Evolutionary conservation across 2,113 vertebrate species (phyloP), one percentile per base, ranked within the genome.

Genomic region (Xyrauchen texanus): DNA sequence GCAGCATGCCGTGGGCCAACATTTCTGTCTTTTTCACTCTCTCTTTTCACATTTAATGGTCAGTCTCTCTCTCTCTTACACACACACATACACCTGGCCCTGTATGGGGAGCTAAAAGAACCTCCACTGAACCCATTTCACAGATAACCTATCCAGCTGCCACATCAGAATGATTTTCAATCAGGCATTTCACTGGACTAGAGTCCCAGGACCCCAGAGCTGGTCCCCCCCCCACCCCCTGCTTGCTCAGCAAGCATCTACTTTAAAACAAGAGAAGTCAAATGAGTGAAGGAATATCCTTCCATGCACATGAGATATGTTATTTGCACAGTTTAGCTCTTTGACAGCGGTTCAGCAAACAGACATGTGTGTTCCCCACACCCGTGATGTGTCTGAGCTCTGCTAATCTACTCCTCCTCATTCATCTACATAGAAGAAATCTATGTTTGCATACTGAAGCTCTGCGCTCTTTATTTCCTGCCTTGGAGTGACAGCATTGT

Each of bases 381-480:
- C 82, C 53, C 67, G 61, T n/a, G 84, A 46, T 63, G 76, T 60
- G 65, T 71, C 74, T 77, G 60, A 76, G n/a, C 55, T 74, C 66
- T 81, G 66, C 76, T 81, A 85, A 86, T 81, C 86, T 88, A 89
- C 87, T 89, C 74, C 46, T 83, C 85, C 87, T 88, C 88, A 86
- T 90, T 89, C 87, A 78, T 79, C 77, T 80, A 57, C 77, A 68
- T 68, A 84, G 77, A 81, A 85, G 84, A 84, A 74, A 72, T 82
- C 68, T 65, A 74, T 78, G 81, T 79, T 84, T 86, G 88, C 89
- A 77, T 85, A 87, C 82, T 84, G 82, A 65, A 82, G 82, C 88
- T 83, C 80, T 74, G 82, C 77, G 82, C 87, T 79, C 86, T 90
- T 89, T 89, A 87, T 85, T 81, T 90, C 85, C 87, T 57, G 86